Evolutionary conservation across 2,888 invertebrate genomes (phyloP), one percentile per base, ranked within the genome.

Genomic region (Drosophila melanocephala): DNA sequence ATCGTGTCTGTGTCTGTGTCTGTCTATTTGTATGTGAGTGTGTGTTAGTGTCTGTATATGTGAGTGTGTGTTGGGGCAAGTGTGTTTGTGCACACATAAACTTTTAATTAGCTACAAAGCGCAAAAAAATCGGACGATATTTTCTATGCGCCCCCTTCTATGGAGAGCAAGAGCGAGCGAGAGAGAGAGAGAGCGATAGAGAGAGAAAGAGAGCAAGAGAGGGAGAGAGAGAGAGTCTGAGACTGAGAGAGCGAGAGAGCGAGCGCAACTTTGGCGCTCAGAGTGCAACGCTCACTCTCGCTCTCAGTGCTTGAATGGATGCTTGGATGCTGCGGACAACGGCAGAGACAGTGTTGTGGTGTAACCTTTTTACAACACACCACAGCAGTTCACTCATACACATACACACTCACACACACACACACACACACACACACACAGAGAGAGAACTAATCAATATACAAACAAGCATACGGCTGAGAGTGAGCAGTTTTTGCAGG

Each of bases 101-200:
- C 82, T 87, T 87, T 87, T 87, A 87, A 87, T 87, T 90, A 87
- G 87, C 90, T 90, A 74, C 89, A 86, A 90, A 87, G 90, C 90
- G 87, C 81, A 87, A 79, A 79, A 76, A 77, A 75, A 80, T 76
- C 82, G 70, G 71, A 74, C 71, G 50, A 74, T 73, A 72, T 77
- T 72, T 79, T 71, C 70, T 75, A 75, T 60, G 67, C 66, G 67
- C 67, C 60, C 50, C 51, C 47, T 26, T 47, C 47, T 22, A 22
- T 22, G 22, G 50, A 57, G 30, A 47, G 60, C 42, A 44, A 37
- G 63, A 52, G 60, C 22, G 42, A 59, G 59, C 47, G 58, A 26
- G 55, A n/a, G 60, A 12, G 67, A 22, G 35, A 52, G 60, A 22
- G 22, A 22, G 22, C 22, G 22, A 22, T 50, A 22, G 57, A 12